Percentiles rank a stretch among this genome's conserved stretches.
These are phyloP conservation scores for Phrynocephalus guinanensis DNA, from an alignment of 2,797 vertebrate species.

Conservation along the genomic window DNA sequence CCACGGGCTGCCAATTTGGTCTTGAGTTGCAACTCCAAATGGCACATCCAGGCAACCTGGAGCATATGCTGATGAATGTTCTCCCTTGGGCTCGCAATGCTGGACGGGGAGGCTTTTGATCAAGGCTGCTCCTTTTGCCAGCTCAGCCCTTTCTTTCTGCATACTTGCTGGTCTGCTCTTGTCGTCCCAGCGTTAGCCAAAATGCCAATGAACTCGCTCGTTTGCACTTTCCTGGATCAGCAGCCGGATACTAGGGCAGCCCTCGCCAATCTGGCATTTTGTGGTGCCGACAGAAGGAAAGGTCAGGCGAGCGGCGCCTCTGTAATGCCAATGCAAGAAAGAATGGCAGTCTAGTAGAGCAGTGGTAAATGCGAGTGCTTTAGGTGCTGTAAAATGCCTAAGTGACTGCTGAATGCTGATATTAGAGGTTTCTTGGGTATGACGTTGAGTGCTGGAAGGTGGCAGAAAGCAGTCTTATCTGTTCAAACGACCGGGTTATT, in stretches of 20 bases:
- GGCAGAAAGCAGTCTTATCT: too few species aligned
- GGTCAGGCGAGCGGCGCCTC: neutral
- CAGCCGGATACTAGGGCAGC: neutral
- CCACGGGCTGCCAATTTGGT: too few species aligned
- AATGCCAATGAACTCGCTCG: neutral
- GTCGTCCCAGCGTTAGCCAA: too few species aligned
- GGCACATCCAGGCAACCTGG: neutral
- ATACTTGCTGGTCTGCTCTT: neutral
- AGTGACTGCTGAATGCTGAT: too few species aligned
- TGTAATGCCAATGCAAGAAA: too few species aligned
- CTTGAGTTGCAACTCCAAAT: neutral
- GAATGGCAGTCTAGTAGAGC: too few species aligned
- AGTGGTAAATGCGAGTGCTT: too few species aligned
- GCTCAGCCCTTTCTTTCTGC: neutral
- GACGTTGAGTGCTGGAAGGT: too few species aligned
- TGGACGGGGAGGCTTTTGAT: neutral
- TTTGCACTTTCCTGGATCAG: neutral
- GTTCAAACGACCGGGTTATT: too few species aligned
- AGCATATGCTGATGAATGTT: neutral
- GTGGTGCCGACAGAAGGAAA: constrained; percentile 18
- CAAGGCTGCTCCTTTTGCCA: neutral
- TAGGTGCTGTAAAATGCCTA: too few species aligned
- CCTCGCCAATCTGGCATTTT: neutral
- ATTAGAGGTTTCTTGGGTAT: too few species aligned
- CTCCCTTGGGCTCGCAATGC: neutral